Evolutionary conservation across 64 coral and sea anemone species (phyloP), one percentile per base, ranked within the genome.

Genomic region (Platygyra sinensis): DNA sequence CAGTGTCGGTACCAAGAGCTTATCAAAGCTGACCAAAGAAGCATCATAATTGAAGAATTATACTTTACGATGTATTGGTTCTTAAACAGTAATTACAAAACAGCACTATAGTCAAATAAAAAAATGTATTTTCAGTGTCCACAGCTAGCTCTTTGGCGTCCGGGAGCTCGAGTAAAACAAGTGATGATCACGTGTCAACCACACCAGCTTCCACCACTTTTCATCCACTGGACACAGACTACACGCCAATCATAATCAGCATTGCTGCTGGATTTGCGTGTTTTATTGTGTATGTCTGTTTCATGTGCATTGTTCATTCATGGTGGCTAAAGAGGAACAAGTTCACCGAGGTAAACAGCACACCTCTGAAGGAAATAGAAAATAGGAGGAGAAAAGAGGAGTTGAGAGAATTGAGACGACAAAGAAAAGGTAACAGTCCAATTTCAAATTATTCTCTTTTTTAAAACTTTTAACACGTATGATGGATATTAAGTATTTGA

Each of bases 261-360:
- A 62, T 94, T 39, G 93, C 80, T 4, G 72, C 77, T 0, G 87
- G 69, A 0, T 51, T 90, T 18, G 78, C 60, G 14, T 18, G 22
- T 12, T 50, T 94, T 19, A 33, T 94, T 36, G n/a, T 86, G 3
- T 94, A 73, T 38, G 74, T 94, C 16, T 94, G 93, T 78, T 84
- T 72, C 28, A 86, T 89, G 64, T 94, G 93, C 30, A 52, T 77
- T 5, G 24, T 89, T 60, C 93, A 94, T 49, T 94, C 93, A 22
- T 94, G 81, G 80, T 94, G 83, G 59, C 72, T 94, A 10, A 65
- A 52, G 8, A 90, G 85, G 50, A 79, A 94, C 0, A 94, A 94
- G 61, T 94, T 49, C 60, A 94, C 93, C 0, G 62, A 73, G 73
- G 83, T 89, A 18, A 94, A 94, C 74, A 94, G 93, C 51, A 90